These are phyloP conservation scores for Eupithecia subfuscata DNA, from an alignment of 2,888 invertebrate species.

Conservation along the genomic window DNA sequence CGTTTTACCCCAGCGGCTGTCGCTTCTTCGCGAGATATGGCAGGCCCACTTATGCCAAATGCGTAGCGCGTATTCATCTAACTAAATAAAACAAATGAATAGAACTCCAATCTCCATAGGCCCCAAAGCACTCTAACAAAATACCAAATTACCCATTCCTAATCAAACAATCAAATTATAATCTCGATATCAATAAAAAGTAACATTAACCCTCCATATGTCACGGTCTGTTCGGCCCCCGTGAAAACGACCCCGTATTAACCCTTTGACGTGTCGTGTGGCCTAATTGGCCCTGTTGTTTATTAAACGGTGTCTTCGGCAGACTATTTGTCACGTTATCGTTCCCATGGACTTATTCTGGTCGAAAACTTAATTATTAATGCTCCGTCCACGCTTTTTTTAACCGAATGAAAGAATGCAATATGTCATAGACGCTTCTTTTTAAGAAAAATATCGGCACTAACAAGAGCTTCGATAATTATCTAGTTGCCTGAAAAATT, in stretches of 20 bases:
- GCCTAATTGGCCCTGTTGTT: constrained; percentile 73
- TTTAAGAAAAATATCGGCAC: no score
- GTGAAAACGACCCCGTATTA: constrained; percentile 62
- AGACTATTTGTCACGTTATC: constrained; percentile 67
- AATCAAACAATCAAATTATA: constrained; percentile 46
- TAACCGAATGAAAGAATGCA: no score
- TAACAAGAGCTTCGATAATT: no score
- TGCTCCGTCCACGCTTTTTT: no score
- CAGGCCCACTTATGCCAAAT: not conserved
- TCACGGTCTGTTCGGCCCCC: constrained; percentile 35
- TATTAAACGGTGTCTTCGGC: constrained; percentile 71
- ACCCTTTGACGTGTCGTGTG: constrained; percentile 81
- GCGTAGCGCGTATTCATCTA: not conserved
- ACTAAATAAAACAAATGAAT: not conserved
- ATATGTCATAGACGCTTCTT: no score
- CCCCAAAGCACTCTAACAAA: constrained; percentile 24
- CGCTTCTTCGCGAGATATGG: no score
- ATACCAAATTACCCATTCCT: constrained; percentile 35
- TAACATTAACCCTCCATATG: constrained; percentile 49
- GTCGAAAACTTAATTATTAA: not conserved
- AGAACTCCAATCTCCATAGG: not conserved
- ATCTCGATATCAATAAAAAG: constrained; percentile 49
- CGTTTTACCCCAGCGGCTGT: no score
- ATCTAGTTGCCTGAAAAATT: no score
- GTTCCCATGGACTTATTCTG: constrained; percentile 67